Evolutionary conservation across 1,140 invertebrate genomes (phyloP).

Genomic region (Eubasilissa regina): DNA sequence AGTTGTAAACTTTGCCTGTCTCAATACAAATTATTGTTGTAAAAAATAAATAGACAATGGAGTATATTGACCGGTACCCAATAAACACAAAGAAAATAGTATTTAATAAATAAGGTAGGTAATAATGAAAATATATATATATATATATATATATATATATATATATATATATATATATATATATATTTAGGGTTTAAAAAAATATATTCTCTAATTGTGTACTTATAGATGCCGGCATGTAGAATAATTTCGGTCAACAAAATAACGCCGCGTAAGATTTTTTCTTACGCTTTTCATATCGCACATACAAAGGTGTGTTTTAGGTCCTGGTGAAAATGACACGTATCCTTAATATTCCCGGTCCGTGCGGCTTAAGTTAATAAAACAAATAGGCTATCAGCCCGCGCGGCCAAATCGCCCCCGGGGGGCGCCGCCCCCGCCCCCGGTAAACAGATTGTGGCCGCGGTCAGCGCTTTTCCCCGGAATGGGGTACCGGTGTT

Average conservation of each 20-base stretch:
- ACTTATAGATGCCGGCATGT: too few species aligned
- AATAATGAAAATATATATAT: too few species aligned
- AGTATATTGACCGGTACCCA: too few species aligned
- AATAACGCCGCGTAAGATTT: slow-evolving; percentile 41
- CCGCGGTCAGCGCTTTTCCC: slow-evolving; percentile 54
- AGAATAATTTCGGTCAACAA: background rate
- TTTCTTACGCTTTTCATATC: slow-evolving; percentile 23
- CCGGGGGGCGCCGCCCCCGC: slow-evolving; percentile 7
- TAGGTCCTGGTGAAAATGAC: slow-evolving; percentile 36
- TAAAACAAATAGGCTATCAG: slow-evolving; percentile 58
- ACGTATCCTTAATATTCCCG: slow-evolving; percentile 54
- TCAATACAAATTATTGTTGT: too few species aligned
- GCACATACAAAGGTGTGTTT: slow-evolving; percentile 14
- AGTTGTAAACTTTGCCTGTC: too few species aligned
- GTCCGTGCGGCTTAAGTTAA: slow-evolving; percentile 51
- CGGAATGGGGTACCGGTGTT: slow-evolving; percentile 50
- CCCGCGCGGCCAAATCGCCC: slow-evolving; percentile 38
- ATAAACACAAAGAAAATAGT: too few species aligned
- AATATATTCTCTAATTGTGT: too few species aligned
- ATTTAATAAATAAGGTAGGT: too few species aligned
- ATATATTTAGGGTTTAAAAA: too few species aligned
- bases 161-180: too few species aligned
- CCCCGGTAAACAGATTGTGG: slow-evolving; percentile 51
- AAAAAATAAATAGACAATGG: too few species aligned
- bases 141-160: too few species aligned